phyloP scores from a whole-genome alignment of 2,888 invertebrate species.

The Andricus curvator region DNA sequence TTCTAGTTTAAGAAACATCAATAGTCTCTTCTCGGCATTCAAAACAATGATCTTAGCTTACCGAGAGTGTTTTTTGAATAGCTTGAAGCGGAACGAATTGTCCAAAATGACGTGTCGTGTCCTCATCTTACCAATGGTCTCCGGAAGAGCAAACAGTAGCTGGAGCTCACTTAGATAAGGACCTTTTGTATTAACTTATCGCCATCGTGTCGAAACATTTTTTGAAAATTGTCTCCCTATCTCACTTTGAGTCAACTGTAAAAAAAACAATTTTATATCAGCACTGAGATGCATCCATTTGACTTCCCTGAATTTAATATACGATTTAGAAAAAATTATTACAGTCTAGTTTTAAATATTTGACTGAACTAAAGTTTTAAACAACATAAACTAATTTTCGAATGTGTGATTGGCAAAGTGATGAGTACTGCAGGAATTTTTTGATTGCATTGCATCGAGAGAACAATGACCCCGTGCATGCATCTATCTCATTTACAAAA shows the following conservation, averaged over 20 bases:
- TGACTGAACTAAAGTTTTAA: no score
- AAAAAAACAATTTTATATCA: not conserved
- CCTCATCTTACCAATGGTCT: conserved; percentile 11
- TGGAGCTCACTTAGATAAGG: not conserved
- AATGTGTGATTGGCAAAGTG: not conserved
- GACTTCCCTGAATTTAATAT: no score
- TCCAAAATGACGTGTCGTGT: conserved; percentile 27
- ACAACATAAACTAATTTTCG: no score
- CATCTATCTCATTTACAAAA: not conserved
- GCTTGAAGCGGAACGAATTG: conserved; percentile 24
- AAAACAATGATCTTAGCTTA: conserved; percentile 24
- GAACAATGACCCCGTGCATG: conserved; percentile 9
- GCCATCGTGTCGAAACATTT: not conserved
- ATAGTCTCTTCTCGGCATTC: conserved; percentile 27
- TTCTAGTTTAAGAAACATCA: conserved; percentile 9
- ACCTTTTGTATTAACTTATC: not conserved
- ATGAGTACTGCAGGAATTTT: not conserved
- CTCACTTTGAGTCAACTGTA: not conserved
- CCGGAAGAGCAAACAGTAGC: not conserved
- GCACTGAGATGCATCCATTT: not conserved
- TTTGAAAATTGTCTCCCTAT: not conserved
- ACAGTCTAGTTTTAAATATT: no score
- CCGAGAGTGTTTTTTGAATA: conserved; percentile 15
- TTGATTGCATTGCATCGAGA: conserved; percentile 1
- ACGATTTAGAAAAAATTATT: no score